phyloP scores from a whole-genome alignment of 30 jellyfish, hydroid and myxozoan species.

The Haliclystus octoradiatus region DNA sequence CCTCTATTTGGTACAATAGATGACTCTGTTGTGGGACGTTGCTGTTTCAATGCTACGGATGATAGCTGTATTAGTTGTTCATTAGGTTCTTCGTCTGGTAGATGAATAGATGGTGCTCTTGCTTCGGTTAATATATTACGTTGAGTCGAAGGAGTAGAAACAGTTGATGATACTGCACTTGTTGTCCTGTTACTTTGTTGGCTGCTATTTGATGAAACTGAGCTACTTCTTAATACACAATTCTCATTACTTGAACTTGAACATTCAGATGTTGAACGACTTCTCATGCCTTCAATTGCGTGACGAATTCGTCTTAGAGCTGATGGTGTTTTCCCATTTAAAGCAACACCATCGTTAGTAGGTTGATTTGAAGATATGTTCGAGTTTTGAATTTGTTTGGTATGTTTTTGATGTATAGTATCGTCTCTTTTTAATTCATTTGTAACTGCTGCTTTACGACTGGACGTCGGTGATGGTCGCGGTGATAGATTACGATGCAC shows the following conservation, averaged over 20 bases:
- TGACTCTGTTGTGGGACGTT: too few relatives aligned
- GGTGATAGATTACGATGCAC: not conserved
- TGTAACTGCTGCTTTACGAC: not conserved
- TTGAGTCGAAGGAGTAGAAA: not conserved
- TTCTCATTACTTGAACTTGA: conserved; percentile 42
- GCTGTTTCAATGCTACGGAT: too few relatives aligned
- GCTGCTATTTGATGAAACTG: not conserved
- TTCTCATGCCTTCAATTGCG: conserved; percentile 49
- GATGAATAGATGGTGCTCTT: not conserved
- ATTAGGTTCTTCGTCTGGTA: not conserved
- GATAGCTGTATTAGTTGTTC: not conserved
- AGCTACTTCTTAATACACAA: too few relatives aligned
- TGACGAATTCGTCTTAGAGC: conserved; percentile 35
- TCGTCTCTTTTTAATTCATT: not conserved
- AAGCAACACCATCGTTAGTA: not conserved
- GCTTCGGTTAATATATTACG: not conserved
- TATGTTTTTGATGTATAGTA: too few relatives aligned
- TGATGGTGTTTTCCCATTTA: conserved; percentile 11
- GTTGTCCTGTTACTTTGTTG: not conserved
- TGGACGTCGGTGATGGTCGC: not conserved
- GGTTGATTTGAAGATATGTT: not conserved
- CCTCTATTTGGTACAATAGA: not conserved
- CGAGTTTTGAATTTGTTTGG: not conserved
- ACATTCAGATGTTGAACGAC: conserved; percentile 63
- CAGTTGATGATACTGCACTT: not conserved